These are phyloP conservation scores for Drosophila novamexicana DNA, from an alignment of 1,140 invertebrate species.

Conservation along the genomic window DNA sequence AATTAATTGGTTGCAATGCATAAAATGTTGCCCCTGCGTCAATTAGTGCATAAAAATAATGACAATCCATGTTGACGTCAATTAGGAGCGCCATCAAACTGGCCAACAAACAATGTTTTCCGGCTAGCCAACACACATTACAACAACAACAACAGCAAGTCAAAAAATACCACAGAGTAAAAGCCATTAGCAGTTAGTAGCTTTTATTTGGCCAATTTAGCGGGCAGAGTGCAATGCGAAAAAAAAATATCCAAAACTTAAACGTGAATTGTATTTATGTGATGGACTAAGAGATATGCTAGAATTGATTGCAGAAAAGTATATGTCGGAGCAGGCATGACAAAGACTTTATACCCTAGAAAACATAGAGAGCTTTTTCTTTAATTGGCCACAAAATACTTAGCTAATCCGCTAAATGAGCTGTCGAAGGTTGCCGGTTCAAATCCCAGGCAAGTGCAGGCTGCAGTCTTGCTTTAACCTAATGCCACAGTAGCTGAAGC, in stretches of 20 bases:
- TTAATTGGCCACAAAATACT: too few relatives aligned
- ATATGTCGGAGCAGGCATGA: too few relatives aligned
- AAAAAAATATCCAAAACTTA: slow-evolving; percentile 11
- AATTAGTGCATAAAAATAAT: slow-evolving; percentile 49
- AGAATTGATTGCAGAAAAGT: too few relatives aligned
- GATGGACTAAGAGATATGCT: background rate
- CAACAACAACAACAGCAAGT: slow-evolving; percentile 6
- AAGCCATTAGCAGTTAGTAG: slow-evolving; percentile 45
- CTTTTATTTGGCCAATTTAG: slow-evolving; percentile 55
- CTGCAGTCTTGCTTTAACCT: too few relatives aligned
- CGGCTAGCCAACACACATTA: background rate
- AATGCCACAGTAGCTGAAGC: too few relatives aligned
- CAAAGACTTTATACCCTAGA: too few relatives aligned
- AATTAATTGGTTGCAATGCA: slow-evolving; percentile 46
- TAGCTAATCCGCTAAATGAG: too few relatives aligned
- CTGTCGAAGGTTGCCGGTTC: too few relatives aligned
- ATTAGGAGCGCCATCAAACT: slow-evolving; percentile 44
- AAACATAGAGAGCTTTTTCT: too few relatives aligned
- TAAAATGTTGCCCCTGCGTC: slow-evolving; percentile 20
- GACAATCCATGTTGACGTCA: slow-evolving; percentile 45
- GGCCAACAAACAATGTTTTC: slow-evolving; percentile 45
- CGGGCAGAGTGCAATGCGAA: slow-evolving; percentile 16
- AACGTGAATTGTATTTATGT: slow-evolving; percentile 1
- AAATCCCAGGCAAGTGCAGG: too few relatives aligned
- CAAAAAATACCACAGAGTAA: slow-evolving; percentile 27